A percentile compares a stretch with the other conserved stretches of the same genome.
Evolutionary conservation across 2,888 invertebrate genomes (phyloP).

Genomic region (Chromoteleia sp.): DNA sequence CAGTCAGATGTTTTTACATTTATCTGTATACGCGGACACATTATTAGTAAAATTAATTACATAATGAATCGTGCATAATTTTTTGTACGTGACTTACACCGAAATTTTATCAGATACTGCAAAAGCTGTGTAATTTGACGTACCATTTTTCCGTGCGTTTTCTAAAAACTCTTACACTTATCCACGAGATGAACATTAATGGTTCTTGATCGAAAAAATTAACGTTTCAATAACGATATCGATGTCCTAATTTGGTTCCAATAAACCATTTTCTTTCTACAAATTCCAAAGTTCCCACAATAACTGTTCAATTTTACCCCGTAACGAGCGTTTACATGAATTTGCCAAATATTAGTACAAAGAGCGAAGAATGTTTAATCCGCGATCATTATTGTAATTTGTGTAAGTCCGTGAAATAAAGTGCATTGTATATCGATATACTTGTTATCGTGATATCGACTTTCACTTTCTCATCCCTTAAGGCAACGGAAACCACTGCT

Average conservation of each 20-base stretch:
- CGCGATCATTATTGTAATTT: slow-evolving; percentile 7
- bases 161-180: too few species aligned
- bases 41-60: too few species aligned
- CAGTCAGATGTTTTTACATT: too few species aligned
- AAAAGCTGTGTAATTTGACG: too few species aligned
- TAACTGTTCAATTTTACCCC: not conserved
- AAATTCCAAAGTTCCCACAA: not conserved
- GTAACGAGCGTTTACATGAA: not conserved
- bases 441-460: slow-evolving; percentile 6
- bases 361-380: not conserved
- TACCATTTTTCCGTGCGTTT: too few species aligned
- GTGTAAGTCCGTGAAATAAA: slow-evolving; percentile 9
- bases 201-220: not conserved
- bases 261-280: not conserved
- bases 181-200: not conserved
- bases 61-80: too few species aligned
- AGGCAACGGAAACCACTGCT: slow-evolving; percentile 14
- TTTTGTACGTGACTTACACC: too few species aligned
- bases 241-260: not conserved
- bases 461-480: slow-evolving; percentile 7
- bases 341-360: slow-evolving; percentile 3
- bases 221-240: slow-evolving; percentile 1
- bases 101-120: too few species aligned
- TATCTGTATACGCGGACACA: too few species aligned
- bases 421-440: slow-evolving; percentile 19